phyloP scores from a whole-genome alignment of 2,888 invertebrate species.

The Netelia fuscicornis region DNA sequence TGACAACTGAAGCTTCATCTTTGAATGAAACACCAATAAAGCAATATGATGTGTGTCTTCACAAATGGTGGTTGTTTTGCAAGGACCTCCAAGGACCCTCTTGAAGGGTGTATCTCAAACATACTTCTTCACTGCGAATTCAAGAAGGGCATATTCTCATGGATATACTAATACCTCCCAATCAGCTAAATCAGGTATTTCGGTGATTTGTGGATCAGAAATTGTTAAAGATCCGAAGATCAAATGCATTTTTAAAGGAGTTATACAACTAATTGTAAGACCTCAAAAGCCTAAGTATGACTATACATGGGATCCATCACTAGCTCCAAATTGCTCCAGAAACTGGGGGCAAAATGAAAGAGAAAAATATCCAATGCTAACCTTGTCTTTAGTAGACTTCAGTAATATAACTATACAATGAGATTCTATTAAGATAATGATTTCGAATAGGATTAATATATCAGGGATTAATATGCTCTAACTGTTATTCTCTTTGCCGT shows the following conservation, averaged over 20 bases:
- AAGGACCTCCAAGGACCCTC: not conserved
- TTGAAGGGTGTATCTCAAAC: not conserved
- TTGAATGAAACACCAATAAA: not conserved
- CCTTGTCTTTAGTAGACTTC: slow-evolving; percentile 46
- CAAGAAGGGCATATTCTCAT: slow-evolving; percentile 9
- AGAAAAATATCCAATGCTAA: slow-evolving; percentile 39
- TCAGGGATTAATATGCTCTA: not conserved
- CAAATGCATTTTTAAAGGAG: no score
- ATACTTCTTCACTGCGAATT: slow-evolving; percentile 10
- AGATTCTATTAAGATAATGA: slow-evolving; percentile 22
- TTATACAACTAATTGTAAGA: no score
- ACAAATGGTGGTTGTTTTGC: slow-evolving; percentile 9
- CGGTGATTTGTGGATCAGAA: slow-evolving; percentile 1
- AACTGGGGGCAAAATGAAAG: slow-evolving; percentile 36
- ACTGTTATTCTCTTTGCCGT: no score
- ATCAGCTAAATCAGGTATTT: slow-evolving; percentile 27
- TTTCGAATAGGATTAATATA: slow-evolving; percentile 9
- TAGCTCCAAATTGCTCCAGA: slow-evolving; percentile 59
- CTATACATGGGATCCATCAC: slow-evolving; percentile 67
- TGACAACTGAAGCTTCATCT: no score
- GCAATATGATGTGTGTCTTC: not conserved
- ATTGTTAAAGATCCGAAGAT: slow-evolving; percentile 19
- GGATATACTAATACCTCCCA: slow-evolving; percentile 32
- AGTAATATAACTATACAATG: slow-evolving; percentile 44
- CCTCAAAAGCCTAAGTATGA: no score